Conservation (phyloP, 1,140 invertebrate genomes). For the Nasonia vitripennis region DNA sequence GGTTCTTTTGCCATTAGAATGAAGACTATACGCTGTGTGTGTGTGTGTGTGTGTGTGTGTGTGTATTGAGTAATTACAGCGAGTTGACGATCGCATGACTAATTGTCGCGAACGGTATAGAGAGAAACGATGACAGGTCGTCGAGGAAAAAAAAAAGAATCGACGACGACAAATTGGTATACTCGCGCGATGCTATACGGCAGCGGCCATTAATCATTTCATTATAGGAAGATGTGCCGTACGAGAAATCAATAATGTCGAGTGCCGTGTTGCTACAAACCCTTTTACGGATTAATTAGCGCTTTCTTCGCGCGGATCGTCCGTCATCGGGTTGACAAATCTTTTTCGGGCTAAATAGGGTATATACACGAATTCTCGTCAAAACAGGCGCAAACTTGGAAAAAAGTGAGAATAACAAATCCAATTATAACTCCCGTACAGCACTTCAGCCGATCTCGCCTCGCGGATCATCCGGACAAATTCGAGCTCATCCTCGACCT, state of each 20-base stretch:
- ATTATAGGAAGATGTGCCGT: conserved; percentile 59
- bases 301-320: conserved; percentile 53
- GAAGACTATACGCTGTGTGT: no score
- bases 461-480: conserved; percentile 33
- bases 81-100: background rate
- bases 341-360: conserved; percentile 38
- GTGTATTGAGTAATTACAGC: background rate
- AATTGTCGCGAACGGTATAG: background rate
- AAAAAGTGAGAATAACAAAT: no score
- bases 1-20: background rate
- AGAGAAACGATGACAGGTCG: background rate
- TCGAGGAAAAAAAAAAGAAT: background rate
- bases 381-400: no score
- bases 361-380: no score
- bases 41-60: no score
- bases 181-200: background rate
- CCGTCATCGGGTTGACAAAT: conserved; percentile 56
- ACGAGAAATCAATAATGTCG: conserved; percentile 62
- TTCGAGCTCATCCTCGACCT: conserved; percentile 46
- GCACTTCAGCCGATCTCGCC: background rate
- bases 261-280: conserved; percentile 48
- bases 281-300: conserved; percentile 61
- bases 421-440: background rate
- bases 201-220: conserved; percentile 61
- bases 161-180: background rate